These are phyloP conservation scores for Morelia viridis DNA, from an alignment of 2,797 vertebrate species.

Conservation along the genomic window DNA sequence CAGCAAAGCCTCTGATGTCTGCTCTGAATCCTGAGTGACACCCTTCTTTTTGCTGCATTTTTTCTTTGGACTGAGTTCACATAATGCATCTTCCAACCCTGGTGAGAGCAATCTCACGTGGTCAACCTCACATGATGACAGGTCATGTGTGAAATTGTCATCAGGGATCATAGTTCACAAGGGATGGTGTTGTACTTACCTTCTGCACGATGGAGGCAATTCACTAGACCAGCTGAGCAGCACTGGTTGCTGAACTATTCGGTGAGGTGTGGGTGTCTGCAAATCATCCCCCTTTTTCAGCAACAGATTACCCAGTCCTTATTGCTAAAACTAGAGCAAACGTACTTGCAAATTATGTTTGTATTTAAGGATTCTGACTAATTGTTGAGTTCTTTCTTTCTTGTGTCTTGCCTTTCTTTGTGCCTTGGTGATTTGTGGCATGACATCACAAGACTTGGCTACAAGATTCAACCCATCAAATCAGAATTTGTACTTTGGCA, in stretches of 20 bases:
- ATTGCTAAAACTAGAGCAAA: background rate
- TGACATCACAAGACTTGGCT: constrained; percentile 3
- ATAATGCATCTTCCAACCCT: background rate
- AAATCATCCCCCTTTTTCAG: background rate
- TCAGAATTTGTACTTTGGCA: constrained; percentile 26
- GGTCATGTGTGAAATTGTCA: background rate
- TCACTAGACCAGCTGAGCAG: background rate
- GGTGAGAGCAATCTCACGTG: background rate
- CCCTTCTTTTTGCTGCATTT: background rate
- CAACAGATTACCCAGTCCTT: background rate
- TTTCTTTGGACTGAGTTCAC: background rate
- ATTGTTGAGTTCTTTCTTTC: background rate
- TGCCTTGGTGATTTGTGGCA: background rate
- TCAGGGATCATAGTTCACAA: background rate
- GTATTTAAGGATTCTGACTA: constrained; percentile 3
- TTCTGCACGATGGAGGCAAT: background rate
- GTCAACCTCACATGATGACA: background rate
- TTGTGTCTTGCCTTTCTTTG: background rate
- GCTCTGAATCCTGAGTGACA: background rate
- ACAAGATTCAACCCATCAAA: constrained; percentile 1
- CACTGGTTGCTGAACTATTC: background rate
- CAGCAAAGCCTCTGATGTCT: background rate
- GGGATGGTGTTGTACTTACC: background rate
- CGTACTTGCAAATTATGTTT: constrained; percentile 4
- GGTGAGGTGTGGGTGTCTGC: background rate